Evolutionary conservation across 2,888 invertebrate species (phyloP).

Genomic region (Geotrupes spiniger): DNA sequence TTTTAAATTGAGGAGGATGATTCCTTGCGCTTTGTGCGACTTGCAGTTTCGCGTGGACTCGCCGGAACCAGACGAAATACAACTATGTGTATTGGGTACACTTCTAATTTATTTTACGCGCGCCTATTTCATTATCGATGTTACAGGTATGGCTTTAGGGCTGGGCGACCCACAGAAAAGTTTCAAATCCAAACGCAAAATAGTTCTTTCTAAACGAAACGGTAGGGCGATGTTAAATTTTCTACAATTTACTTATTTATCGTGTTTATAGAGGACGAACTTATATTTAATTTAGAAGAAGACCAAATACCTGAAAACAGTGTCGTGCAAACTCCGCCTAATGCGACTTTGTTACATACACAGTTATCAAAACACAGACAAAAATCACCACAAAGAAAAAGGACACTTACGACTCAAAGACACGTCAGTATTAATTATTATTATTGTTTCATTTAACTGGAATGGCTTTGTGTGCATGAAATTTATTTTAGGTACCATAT

Average conservation of each 20-base stretch:
- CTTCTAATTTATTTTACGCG: constrained; percentile 6
- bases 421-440: constrained; percentile 37
- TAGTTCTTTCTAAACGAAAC: constrained; percentile 42
- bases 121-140: constrained; percentile 11
- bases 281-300: constrained; percentile 82
- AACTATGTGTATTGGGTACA: constrained; percentile 56
- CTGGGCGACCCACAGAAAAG: constrained; percentile 61
- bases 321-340: constrained; percentile 22
- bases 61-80: constrained; percentile 77
- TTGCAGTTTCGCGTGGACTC: constrained; percentile 80
- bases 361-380: constrained; percentile 53
- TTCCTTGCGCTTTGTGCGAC: constrained; percentile 82
- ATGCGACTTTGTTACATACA: constrained; percentile 25
- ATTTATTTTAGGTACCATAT: constrained; percentile 46
- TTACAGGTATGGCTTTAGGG: constrained; percentile 73
- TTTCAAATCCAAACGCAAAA: constrained; percentile 51
- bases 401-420: constrained; percentile 39
- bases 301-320: constrained; percentile 54
- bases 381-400: constrained; percentile 55
- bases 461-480: constrained; percentile 20
- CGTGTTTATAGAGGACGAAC: constrained; percentile 62
- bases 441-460: too few species aligned
- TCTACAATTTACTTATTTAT: too few species aligned
- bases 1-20: constrained; percentile 85
- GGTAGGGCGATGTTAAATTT: constrained; percentile 31